Base-by-base conservation (phyloP, 2,113 vertebrate species). In the Nibea albiflora region DNA sequence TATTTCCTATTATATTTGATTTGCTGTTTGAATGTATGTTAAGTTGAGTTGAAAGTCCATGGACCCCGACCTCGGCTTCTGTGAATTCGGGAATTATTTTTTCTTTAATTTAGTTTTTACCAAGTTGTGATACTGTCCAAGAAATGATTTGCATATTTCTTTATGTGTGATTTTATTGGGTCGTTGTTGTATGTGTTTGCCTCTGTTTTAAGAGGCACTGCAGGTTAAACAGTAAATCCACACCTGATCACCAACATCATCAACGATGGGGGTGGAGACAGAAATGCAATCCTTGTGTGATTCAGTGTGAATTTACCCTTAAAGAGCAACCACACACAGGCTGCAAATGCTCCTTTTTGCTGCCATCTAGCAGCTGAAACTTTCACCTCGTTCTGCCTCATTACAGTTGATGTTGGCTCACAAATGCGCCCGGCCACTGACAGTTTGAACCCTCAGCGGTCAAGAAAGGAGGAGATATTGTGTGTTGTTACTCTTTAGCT, bases 161-260 rank as follows among this genome's bases (percentile, higher is more conserved):
- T 81, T 63, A 19, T 46, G 68, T 81, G 69, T 74, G 62, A 44
- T 87, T 74, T 75, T 66, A 73, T 17, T 76, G 22, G 44, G 46
- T 73, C 50, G 31, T 70, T 85, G 72, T 78, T 85, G 72, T 78
- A 69, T 50, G 73, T 46, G 44, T 85, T 78, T 74, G 74, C 86
- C 85, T 92, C 93, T 92, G 93, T 94, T 94, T 92, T 92, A 93
- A 68, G 90, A 91, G 91, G 88, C 52, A 39, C 78, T 81, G 57
- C 22, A 57, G 70, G 76, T 73, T 61, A 42, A 80, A 67, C 10
- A 68, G 49, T 52, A 77, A 77, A 74, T 72, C 76, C 60, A 80
- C 60, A 83, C 47, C 73, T 44, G 63, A 76, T 64, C 71, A 22
- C 26, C 11, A 19, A 44, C 70, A 12, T 26, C 64, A 12, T n/a